Percentiles rank a stretch among this genome's conserved stretches.
Conservation (phyloP, 2,797 vertebrate species). For the Bothrops alternatus region DNA sequence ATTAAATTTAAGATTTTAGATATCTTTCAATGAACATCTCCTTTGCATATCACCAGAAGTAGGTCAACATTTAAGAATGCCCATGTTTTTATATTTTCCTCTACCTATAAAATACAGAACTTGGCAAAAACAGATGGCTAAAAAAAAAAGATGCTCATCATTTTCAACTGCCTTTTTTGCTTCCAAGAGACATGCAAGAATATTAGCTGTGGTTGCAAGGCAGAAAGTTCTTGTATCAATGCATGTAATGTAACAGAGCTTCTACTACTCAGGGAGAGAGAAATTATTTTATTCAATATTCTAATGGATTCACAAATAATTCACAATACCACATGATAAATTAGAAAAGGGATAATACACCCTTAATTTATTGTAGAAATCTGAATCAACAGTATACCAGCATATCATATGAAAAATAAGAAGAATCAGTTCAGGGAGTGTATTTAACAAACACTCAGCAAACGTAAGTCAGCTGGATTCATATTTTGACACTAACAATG, state of each 20-base stretch:
- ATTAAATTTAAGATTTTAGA: not conserved
- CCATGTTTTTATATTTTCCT: accelerated
- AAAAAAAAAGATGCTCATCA: not conserved
- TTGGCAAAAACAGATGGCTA: not conserved
- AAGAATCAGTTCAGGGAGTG: conserved; percentile 16
- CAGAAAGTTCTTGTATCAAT: not conserved
- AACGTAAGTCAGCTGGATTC: conserved; percentile 65
- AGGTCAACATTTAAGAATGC: not conserved
- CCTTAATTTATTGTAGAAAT: conserved; percentile 22
- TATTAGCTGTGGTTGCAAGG: not conserved
- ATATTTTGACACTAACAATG: not conserved
- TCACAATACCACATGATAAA: conserved; percentile 9
- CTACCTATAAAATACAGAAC: not conserved
- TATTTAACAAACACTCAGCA: conserved; percentile 36
- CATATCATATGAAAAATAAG: conserved; percentile 29
- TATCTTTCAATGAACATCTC: not conserved
- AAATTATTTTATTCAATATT: not conserved
- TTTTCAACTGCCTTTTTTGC: not conserved
- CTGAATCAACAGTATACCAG: conserved; percentile 53
- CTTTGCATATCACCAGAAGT: not conserved
- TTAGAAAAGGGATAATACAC: conserved; percentile 62
- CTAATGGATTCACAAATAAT: not conserved
- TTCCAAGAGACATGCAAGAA: not conserved
- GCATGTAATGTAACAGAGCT: not conserved
- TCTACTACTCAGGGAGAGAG: not conserved